Conservation (phyloP, 2,888 invertebrate species). For the Nebria brevicollis region DNA sequence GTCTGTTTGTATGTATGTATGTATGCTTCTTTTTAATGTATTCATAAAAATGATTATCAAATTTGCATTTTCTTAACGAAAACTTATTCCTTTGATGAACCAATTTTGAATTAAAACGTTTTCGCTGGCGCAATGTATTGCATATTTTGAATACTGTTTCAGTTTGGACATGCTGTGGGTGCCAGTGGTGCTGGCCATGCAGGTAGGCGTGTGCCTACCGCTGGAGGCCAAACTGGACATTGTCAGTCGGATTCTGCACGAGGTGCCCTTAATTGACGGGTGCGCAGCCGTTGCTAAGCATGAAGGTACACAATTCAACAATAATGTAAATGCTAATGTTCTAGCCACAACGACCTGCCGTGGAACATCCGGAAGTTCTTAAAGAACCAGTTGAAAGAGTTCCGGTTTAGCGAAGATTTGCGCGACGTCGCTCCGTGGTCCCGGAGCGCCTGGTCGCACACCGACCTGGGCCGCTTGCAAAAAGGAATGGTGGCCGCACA, state of each 20-base stretch:
- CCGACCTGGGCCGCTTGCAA: slow-evolving; percentile 77
- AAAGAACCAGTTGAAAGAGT: slow-evolving; percentile 74
- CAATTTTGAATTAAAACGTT: background rate
- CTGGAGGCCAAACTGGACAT: slow-evolving; percentile 36
- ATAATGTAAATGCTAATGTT: background rate
- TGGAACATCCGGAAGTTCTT: slow-evolving; percentile 80
- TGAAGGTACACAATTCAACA: background rate
- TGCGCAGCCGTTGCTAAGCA: background rate
- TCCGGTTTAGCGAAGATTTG: slow-evolving; percentile 73
- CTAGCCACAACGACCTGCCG: slow-evolving; percentile 74
- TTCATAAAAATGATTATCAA: background rate
- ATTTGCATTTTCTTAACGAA: background rate
- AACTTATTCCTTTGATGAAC: background rate
- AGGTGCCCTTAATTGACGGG: slow-evolving; percentile 39
- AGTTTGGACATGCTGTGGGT: slow-evolving; percentile 32
- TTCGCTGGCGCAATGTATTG: no score
- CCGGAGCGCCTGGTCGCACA: slow-evolving; percentile 81
- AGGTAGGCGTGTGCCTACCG: slow-evolving; percentile 32
- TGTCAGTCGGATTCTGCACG: slow-evolving; percentile 33
- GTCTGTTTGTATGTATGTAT: background rate
- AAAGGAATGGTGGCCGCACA: slow-evolving; percentile 82
- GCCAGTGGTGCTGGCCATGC: slow-evolving; percentile 31
- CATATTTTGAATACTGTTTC: no score
- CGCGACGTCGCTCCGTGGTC: slow-evolving; percentile 79
- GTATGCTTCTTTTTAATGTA: background rate